Base-by-base conservation (phyloP, 2,888 invertebrate species). In the Ectobius pallidus region DNA sequence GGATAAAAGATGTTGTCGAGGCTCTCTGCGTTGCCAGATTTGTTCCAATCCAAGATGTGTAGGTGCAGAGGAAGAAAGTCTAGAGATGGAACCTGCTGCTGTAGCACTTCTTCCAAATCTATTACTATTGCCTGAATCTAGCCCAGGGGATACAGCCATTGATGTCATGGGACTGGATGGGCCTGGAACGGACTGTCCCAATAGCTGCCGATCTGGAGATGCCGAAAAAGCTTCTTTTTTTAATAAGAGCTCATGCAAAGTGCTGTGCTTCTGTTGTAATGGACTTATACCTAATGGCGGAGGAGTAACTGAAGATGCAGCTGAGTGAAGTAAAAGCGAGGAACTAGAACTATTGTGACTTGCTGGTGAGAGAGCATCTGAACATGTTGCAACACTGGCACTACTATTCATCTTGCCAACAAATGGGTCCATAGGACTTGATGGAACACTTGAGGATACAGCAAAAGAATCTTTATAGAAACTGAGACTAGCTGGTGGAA, bases 1-100 rank as follows among this genome's bases (percentile, higher is more conserved):
- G 7, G 94, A 94, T 68, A 94, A 83, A 75, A 95, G 85, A 84
- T 95, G 95, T 81, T 92, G 93, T 69, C 95, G 87, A 3, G 95
- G 95, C 81, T 96, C 95, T 75, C 95, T 86, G 44, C 94, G 88
- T 81, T 92, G 92, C 95, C 95, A 95, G 75, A 95, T 91, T 83
- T 91, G 84, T 77, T 95, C 95, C 78, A 92, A 84, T 34, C 92
- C 92, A 76, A 92, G 88, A 82, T 94, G 93, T 70, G 94, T 93
- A 3, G 95, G 95, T 32, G 95, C 95, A 67, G 95, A 95, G 63
- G 94, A 93, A 2, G 94, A 95, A 2, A 95, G 86, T 73, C 94
- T 88, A 34, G 92, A 88, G 74, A 86, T 84, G 74, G 85, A 76
- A 42, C 77, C 76, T 18, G 77, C 72, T 34, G 77, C 72, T 18